Evolutionary conservation across 2,797 vertebrate genomes (phyloP).

Genomic region (Trachops cirrhosus): DNA sequence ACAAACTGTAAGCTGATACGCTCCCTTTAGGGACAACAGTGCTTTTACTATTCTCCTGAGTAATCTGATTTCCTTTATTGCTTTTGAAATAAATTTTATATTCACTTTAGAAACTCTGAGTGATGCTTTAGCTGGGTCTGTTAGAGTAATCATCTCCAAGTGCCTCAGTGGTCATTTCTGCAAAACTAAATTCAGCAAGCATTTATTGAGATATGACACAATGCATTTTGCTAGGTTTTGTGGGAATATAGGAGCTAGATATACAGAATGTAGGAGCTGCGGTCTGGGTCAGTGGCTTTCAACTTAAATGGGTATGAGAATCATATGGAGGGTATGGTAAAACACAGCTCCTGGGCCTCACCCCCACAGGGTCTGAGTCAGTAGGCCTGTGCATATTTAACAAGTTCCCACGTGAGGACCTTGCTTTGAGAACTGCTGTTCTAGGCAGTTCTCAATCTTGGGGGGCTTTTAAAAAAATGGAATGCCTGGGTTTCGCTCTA

Average conservation of each 20-base stretch:
- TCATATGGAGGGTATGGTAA: neutral
- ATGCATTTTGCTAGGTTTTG: constrained; percentile 23
- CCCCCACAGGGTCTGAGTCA: neutral
- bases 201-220: neutral
- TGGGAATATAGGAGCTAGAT: neutral
- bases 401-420: neutral
- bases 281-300: neutral
- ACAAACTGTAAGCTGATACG: neutral
- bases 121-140: neutral
- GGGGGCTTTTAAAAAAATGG: neutral
- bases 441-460: neutral
- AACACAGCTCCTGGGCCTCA: neutral
- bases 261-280: neutral
- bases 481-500: neutral
- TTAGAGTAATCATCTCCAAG: neutral
- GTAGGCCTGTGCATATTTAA: neutral
- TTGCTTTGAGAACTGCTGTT: neutral
- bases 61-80: constrained; percentile 16
- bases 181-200: neutral
- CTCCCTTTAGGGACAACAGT: neutral
- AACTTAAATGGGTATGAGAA: neutral
- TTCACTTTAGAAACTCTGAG: neutral
- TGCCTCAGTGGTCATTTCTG: neutral
- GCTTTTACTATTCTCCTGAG: constrained; percentile 33
- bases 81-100: constrained; percentile 49